These are phyloP conservation scores for Tyria jacobaeae DNA, from an alignment of 2,888 invertebrate genomes.

Conservation along the genomic window DNA sequence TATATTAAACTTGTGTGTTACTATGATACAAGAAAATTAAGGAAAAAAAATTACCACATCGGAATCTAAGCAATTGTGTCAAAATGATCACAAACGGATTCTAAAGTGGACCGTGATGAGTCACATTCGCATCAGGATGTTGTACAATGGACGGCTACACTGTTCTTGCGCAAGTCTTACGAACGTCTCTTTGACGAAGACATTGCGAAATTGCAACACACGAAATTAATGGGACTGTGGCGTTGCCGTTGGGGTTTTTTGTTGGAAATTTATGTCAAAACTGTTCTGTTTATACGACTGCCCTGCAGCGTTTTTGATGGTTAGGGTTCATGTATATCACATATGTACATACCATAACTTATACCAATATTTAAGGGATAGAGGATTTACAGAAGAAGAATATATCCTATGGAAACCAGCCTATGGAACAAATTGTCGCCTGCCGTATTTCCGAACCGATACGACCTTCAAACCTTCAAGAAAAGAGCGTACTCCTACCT, in stretches of 20 bases:
- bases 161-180: constrained; percentile 17
- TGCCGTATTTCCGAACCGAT: no score
- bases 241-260: constrained; percentile 14
- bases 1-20: no score
- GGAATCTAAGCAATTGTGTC: constrained; percentile 5
- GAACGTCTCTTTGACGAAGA: constrained; percentile 7
- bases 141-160: constrained; percentile 6
- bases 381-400: no score
- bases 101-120: constrained; percentile 15
- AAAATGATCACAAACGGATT: constrained; percentile 7
- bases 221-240: constrained; percentile 2
- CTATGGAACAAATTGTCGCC: no score
- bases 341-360: no score
- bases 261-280: not conserved
- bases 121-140: constrained; percentile 20
- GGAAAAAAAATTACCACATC: not conserved
- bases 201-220: constrained; percentile 14
- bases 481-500: no score
- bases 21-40: not conserved
- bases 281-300: no score
- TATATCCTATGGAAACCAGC: no score
- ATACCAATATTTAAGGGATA: no score
- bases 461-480: no score
- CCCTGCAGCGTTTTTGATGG: no score
- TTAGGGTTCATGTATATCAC: no score